phyloP scores from a whole-genome alignment of 2,888 invertebrate genomes.

The Drosophila parthenogenetica region DNA sequence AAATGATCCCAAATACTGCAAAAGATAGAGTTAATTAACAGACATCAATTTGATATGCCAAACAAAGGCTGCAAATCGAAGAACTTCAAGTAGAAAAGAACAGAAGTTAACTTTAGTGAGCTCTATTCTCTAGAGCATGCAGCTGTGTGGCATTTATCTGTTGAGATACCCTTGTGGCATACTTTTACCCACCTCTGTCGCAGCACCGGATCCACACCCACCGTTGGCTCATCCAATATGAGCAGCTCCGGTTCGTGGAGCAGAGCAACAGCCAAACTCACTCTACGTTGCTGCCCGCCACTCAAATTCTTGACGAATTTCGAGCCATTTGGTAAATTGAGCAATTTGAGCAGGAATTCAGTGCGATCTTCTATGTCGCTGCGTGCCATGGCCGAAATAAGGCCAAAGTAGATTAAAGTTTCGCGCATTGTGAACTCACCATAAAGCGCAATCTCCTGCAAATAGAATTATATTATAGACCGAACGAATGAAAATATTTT shows the following conservation, averaged over 20 bases:
- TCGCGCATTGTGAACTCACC: slow-evolving; percentile 92
- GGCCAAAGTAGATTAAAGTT: slow-evolving; percentile 93
- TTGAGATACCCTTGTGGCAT: not conserved
- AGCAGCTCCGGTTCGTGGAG: slow-evolving; percentile 95
- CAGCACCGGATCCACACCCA: slow-evolving; percentile 95
- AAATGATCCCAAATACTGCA: slow-evolving; percentile 93
- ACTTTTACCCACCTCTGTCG: slow-evolving; percentile 88
- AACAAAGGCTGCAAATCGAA: not conserved
- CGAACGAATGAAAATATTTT: slow-evolving; percentile 22
- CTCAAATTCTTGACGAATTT: slow-evolving; percentile 92
- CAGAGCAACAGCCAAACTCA: slow-evolving; percentile 94
- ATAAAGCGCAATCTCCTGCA: slow-evolving; percentile 90
- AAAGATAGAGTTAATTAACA: slow-evolving; percentile 43
- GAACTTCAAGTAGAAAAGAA: not conserved
- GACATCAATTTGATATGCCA: slow-evolving; percentile 16
- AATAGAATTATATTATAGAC: slow-evolving; percentile 20
- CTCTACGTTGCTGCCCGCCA: slow-evolving; percentile 95
- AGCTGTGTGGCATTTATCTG: slow-evolving; percentile 5
- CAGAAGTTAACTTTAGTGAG: not conserved
- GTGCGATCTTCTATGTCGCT: slow-evolving; percentile 89
- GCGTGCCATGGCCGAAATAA: slow-evolving; percentile 91
- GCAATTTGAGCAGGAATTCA: slow-evolving; percentile 89
- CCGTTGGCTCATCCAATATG: slow-evolving; percentile 97
- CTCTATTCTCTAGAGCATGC: slow-evolving; percentile 3
- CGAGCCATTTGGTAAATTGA: slow-evolving; percentile 86